Conservation (phyloP, 53 echinoderm and acorn worm genomes). For the Paracentrotus lividus region DNA sequence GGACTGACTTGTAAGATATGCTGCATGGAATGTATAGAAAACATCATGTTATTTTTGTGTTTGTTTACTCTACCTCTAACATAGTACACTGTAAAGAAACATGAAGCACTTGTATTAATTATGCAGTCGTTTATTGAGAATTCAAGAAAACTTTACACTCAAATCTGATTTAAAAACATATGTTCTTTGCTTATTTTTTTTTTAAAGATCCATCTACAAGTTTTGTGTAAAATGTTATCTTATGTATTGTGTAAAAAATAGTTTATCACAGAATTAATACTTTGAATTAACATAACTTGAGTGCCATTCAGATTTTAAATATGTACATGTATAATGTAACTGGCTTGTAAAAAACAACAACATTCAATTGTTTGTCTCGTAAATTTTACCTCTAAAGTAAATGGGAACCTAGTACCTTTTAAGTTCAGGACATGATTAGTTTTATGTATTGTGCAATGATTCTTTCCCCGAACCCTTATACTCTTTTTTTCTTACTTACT, state of each 20-base stretch:
- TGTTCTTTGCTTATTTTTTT: background rate
- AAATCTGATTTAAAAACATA: too few species aligned
- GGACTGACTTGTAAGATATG: constrained; percentile 41
- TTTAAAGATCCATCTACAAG: background rate
- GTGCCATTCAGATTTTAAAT: background rate
- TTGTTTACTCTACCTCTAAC: constrained; percentile 52
- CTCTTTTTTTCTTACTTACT: background rate
- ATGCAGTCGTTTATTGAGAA: background rate
- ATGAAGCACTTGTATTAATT: background rate
- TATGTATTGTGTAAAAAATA: background rate
- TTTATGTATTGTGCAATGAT: constrained; percentile 20
- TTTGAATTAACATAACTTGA: background rate
- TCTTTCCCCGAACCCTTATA: background rate
- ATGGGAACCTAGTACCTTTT: background rate
- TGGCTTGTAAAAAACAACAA: background rate
- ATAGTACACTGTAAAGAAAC: constrained; percentile 13
- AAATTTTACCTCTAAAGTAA: background rate
- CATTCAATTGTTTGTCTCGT: background rate
- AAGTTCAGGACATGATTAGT: constrained; percentile 3
- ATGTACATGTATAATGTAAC: background rate
- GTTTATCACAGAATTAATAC: background rate
- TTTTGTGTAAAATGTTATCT: background rate
- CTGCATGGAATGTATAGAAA: constrained; percentile 49
- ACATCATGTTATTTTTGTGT: constrained; percentile 16
- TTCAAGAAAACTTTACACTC: background rate